A percentile compares a stretch with the other conserved stretches of the same genome.
Evolutionary conservation across 53 echinoderm and acorn worm species (phyloP).

Genomic region (Holothuria scabra): DNA sequence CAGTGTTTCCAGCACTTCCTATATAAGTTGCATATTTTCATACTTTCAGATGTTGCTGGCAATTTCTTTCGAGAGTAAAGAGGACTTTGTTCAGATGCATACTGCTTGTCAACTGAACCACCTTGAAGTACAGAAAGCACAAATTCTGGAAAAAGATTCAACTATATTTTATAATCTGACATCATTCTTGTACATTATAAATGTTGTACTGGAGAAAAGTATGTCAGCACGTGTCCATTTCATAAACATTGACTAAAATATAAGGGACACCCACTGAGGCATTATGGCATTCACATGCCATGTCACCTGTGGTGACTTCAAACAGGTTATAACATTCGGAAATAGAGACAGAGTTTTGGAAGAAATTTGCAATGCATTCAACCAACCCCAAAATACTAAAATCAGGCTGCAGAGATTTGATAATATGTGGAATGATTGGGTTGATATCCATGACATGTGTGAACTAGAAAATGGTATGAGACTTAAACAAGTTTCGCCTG

Average conservation of each 20-base stretch:
- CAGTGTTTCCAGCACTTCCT: too few relatives aligned
- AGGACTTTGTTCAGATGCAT: not conserved
- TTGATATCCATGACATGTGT: not conserved
- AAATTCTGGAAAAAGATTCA: constrained; percentile 12
- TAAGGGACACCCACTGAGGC: too few relatives aligned
- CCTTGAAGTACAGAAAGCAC: constrained; percentile 4
- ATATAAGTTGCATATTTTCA: not conserved
- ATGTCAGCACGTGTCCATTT: constrained; percentile 13
- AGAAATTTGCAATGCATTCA: constrained; percentile 10
- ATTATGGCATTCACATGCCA: not conserved
- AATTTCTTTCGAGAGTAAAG: not conserved
- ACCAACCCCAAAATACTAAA: not conserved
- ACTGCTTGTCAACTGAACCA: not conserved
- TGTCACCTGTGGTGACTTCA: not conserved
- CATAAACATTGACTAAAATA: constrained; percentile 9
- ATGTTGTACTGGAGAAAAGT: not conserved
- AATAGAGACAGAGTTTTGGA: not conserved
- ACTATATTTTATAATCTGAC: constrained; percentile 13
- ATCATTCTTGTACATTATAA: constrained; percentile 18
- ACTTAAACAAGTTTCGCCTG: not conserved
- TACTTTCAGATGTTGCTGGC: constrained; percentile 4
- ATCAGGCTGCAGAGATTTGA: constrained; percentile 7
- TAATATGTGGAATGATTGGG: constrained; percentile 9
- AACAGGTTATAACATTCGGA: not conserved
- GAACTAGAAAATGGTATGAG: constrained; percentile 16